A percentile compares a stretch with the other conserved stretches of the same genome.
These are phyloP conservation scores for Heliconius ethilla DNA, from an alignment of 2,888 invertebrate genomes.

Conservation along the genomic window DNA sequence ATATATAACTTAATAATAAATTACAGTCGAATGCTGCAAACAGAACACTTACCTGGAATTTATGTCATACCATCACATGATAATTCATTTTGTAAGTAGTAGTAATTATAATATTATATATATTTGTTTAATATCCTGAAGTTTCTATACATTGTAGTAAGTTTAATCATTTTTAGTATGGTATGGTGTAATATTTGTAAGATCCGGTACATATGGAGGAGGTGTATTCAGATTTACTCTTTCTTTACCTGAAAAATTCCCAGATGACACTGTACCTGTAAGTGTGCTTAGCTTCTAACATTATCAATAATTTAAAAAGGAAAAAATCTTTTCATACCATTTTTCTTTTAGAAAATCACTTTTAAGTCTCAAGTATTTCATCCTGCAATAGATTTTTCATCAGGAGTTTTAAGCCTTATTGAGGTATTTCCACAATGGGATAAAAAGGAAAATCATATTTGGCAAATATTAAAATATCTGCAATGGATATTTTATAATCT, in stretches of 20 bases:
- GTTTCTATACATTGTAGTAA: not conserved
- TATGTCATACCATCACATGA: conserved; percentile 96
- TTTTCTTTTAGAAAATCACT: conserved; percentile 85
- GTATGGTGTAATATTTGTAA: conserved; percentile 95
- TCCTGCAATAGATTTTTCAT: conserved; percentile 90
- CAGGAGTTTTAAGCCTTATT: conserved; percentile 88
- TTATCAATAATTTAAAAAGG: not conserved
- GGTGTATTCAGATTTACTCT: conserved; percentile 95
- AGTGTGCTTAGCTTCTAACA: conserved; percentile 54
- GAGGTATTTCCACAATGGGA: conserved; percentile 94
- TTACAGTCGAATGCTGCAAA: conserved; percentile 91
- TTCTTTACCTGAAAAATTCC: conserved; percentile 93
- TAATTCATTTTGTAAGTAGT: conserved; percentile 88
- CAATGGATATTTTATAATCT: conserved; percentile 91
- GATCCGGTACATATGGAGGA: conserved; percentile 93
- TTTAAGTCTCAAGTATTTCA: conserved; percentile 94
- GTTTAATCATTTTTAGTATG: conserved; percentile 84
- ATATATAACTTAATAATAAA: not conserved
- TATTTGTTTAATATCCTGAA: not conserved
- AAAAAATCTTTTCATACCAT: not conserved
- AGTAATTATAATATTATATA: not conserved
- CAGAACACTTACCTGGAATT: conserved; percentile 92
- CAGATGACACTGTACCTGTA: conserved; percentile 92
- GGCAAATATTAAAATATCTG: conserved; percentile 94
- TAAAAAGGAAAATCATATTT: conserved; percentile 90